Evolutionary conservation across 2,888 invertebrate genomes (phyloP).

Genomic region (Willowsia nigromaculata): DNA sequence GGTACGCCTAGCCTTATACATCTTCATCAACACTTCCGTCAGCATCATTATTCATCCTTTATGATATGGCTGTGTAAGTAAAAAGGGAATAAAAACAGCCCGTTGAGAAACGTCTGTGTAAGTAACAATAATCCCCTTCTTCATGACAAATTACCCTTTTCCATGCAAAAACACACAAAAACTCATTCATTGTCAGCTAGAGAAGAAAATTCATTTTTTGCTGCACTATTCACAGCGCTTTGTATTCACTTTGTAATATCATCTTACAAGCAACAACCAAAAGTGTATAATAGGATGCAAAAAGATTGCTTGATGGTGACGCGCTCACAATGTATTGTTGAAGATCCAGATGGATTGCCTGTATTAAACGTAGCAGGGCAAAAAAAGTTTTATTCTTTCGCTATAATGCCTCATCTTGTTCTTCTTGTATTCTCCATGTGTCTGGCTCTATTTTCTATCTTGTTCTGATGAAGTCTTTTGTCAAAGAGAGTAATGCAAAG

Average conservation of each 20-base stretch:
- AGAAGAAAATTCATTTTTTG: slow-evolving; percentile 55
- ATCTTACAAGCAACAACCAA: neutral
- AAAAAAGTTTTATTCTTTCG: neutral
- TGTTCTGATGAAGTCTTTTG: slow-evolving; percentile 38
- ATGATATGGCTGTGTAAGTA: slow-evolving; percentile 33
- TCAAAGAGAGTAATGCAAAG: slow-evolving; percentile 36
- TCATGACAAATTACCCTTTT: slow-evolving; percentile 68
- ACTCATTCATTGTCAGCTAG: slow-evolving; percentile 60
- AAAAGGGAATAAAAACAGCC: slow-evolving; percentile 3
- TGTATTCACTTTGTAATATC: neutral
- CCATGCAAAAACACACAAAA: slow-evolving; percentile 63
- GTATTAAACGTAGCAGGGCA: neutral
- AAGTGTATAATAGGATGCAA: neutral
- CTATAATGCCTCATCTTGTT: neutral
- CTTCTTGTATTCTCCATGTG: neutral
- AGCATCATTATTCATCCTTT: slow-evolving; percentile 63
- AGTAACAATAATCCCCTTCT: slow-evolving; percentile 66
- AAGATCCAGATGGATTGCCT: neutral
- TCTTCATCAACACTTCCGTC: slow-evolving; percentile 57
- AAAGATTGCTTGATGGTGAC: neutral
- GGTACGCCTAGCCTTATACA: neutral
- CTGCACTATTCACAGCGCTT: neutral
- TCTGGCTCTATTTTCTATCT: neutral
- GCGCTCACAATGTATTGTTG: neutral
- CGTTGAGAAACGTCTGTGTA: slow-evolving; percentile 43